Evolutionary conservation across 2,797 vertebrate species (phyloP), one percentile per base, ranked within the genome.

Genomic region (Malacoraja senta): DNA sequence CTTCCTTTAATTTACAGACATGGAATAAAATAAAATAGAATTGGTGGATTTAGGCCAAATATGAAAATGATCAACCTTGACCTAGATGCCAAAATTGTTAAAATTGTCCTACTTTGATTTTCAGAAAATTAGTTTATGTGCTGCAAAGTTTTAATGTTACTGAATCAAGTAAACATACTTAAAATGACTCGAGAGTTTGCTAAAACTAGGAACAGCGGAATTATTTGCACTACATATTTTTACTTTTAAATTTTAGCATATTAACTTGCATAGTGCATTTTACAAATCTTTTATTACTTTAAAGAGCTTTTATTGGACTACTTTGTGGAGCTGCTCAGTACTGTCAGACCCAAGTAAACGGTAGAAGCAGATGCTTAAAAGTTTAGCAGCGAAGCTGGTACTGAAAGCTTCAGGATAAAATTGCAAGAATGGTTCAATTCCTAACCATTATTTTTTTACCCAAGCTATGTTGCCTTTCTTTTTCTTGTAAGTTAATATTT

Each of bases 401-500:
- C 19, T 91, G n/a, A 91, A 44, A 91, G 68, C 13, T 74, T 91
- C 38, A 65, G 68, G 35, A 2, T 88, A 88, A 88, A 88, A 65
- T 12, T 29, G 24, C 19, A 86, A 86, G 83, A n/a, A 63, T 8
- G 3, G 12, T 63, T 53, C 58, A 32, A 63, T 12, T 29, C 26
- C 63, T 86, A 53, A n/a, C 29, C 8, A 24, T 7, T 21, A 7
- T 8, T 65, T 68, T 35, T 88, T 15, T n/a, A 29, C 29, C 61
- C 32, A 21, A 32, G 17, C 35, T 35, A 15, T 35, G n/a, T 7
- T 88, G 61, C 61, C 17, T 29, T 61, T 38, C 65, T 96, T 96
- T 95, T 96, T 94, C 95, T 95, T 90, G 94, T 96, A 96, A 97
- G 95, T 96, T 97, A 97, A 97, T 97, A 96, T 97, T 96, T 97